phyloP scores from a whole-genome alignment of 2,888 invertebrate genomes.

The Chloromyia formosa region DNA sequence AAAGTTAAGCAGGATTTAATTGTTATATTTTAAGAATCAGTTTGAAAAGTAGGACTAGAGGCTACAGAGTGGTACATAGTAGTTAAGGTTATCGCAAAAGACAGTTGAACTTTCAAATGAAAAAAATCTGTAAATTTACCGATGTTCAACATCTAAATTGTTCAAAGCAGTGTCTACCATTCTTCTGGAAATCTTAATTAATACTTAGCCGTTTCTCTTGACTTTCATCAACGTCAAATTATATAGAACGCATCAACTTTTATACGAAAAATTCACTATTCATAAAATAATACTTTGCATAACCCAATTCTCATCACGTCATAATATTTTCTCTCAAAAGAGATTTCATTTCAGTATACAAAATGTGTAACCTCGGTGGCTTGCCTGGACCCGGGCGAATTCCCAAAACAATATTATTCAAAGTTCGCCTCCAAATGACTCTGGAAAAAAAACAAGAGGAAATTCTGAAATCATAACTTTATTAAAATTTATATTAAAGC shows the following conservation, averaged over 20 bases:
- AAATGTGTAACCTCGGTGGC: slow-evolving; percentile 5
- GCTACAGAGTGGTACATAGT: too few species aligned
- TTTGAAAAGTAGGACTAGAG: too few species aligned
- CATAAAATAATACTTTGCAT: slow-evolving; percentile 36
- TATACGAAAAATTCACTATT: slow-evolving; percentile 30
- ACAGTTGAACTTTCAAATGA: too few species aligned
- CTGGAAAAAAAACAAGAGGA: slow-evolving; percentile 1
- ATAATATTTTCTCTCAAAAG: slow-evolving; percentile 21
- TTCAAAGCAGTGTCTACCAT: too few species aligned
- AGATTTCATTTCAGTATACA: background rate
- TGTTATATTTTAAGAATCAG: too few species aligned
- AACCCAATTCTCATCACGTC: slow-evolving; percentile 35
- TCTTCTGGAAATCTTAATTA: slow-evolving; percentile 13
- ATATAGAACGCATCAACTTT: slow-evolving; percentile 27
- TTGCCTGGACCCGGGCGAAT: background rate
- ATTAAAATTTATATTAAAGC: slow-evolving; percentile 17
- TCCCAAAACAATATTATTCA: background rate
- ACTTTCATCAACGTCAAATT: slow-evolving; percentile 26
- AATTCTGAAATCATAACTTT: slow-evolving; percentile 34
- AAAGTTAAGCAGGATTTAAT: too few species aligned
- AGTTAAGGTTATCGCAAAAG: too few species aligned
- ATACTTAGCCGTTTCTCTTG: background rate
- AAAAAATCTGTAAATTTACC: too few species aligned
- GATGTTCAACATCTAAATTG: too few species aligned
- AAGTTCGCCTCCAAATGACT: background rate